Evolutionary conservation across 2,888 invertebrate species (phyloP).

Genomic region (Cerceris ruficornis): DNA sequence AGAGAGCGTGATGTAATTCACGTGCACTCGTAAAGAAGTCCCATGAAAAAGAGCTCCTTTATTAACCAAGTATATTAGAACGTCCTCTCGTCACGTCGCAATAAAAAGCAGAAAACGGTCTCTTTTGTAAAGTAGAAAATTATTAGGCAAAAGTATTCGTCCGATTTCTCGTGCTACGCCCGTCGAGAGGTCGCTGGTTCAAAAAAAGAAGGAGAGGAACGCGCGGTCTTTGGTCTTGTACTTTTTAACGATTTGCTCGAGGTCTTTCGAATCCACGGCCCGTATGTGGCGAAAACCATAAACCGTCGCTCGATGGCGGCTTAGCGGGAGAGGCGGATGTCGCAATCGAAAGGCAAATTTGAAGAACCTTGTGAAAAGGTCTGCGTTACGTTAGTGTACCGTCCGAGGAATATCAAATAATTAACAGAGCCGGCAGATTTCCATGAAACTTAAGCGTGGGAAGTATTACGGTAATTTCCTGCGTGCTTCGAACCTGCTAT

Average conservation of each 20-base stretch:
- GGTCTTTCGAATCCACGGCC: slow-evolving; percentile 18
- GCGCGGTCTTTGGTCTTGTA: background rate
- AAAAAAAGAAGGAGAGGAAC: too few species aligned
- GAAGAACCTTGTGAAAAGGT: slow-evolving; percentile 43
- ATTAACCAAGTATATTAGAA: too few species aligned
- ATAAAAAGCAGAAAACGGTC: too few species aligned
- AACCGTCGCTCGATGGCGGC: slow-evolving; percentile 30
- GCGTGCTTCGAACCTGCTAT: too few species aligned
- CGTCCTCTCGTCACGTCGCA: too few species aligned
- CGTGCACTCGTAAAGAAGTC: background rate
- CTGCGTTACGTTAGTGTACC: slow-evolving; percentile 35
- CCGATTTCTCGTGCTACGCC: too few species aligned
- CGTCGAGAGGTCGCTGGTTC: too few species aligned
- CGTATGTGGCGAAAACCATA: slow-evolving; percentile 36
- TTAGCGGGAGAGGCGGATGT: slow-evolving; percentile 20
- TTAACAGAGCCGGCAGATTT: slow-evolving; percentile 16
- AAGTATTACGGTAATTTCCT: background rate
- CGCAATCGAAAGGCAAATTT: slow-evolving; percentile 50
- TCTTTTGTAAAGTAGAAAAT: too few species aligned
- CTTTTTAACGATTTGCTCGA: slow-evolving; percentile 16
- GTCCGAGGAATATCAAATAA: slow-evolving; percentile 33
- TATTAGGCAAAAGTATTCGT: too few species aligned
- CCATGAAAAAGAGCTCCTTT: background rate
- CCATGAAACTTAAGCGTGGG: background rate
- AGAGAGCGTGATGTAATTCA: background rate